Conservation (phyloP, 2,888 invertebrate species). For the Clanis bilineata region DNA sequence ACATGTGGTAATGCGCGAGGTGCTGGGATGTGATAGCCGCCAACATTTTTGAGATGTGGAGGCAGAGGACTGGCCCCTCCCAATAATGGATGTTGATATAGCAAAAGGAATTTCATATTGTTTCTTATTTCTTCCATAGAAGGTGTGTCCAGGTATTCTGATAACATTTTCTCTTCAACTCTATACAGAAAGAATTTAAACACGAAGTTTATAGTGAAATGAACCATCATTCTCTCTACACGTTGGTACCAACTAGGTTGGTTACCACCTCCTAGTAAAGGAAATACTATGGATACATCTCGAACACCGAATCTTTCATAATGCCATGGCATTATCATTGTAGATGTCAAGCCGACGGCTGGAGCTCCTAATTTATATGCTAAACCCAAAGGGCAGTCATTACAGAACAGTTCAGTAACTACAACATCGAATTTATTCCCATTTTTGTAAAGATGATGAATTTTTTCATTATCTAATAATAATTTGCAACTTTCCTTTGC, state of each 20-base stretch:
- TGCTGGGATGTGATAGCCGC: constrained; percentile 5
- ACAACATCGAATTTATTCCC: not conserved
- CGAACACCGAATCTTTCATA: constrained; percentile 76
- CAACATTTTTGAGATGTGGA: not conserved
- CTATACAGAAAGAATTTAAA: not conserved
- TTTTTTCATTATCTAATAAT: constrained; percentile 1
- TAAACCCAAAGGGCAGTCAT: constrained; percentile 78
- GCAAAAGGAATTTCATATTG: constrained; percentile 70
- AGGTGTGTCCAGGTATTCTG: constrained; percentile 1
- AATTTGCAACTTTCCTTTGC: not conserved
- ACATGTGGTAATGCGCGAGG: constrained; percentile 3
- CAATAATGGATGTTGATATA: constrained; percentile 57
- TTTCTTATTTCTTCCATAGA: constrained; percentile 30
- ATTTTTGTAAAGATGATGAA: not conserved
- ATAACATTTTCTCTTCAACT: not conserved
- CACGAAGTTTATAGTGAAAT: not conserved
- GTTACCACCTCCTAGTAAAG: not conserved
- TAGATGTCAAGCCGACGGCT: constrained; percentile 72
- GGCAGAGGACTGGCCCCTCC: not conserved
- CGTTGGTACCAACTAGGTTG: constrained; percentile 3
- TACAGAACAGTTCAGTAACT: constrained; percentile 74
- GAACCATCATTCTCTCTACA: not conserved
- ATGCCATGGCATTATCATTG: constrained; percentile 76
- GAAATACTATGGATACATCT: constrained; percentile 58
- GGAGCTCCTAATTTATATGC: constrained; percentile 73